Evolutionary conservation across 2,888 invertebrate genomes (phyloP).

Genomic region (Callimorpha dominula): DNA sequence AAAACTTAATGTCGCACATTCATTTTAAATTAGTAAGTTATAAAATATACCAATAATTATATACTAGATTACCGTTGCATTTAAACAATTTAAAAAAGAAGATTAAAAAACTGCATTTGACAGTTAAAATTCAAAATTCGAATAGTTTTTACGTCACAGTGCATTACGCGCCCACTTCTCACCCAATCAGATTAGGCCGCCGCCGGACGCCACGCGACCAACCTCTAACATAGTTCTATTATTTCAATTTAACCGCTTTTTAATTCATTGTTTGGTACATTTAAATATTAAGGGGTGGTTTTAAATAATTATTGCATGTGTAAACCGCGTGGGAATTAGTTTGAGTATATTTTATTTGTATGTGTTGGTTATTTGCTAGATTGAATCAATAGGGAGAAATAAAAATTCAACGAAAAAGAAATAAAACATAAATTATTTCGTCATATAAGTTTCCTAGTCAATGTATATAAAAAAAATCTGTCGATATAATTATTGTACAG

Average conservation of each 20-base stretch:
- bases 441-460: no score
- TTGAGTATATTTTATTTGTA: constrained; percentile 17
- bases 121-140: constrained; percentile 44
- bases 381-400: not conserved
- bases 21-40: no score
- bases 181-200: constrained; percentile 47
- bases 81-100: constrained; percentile 17
- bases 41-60: no score
- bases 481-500: no score
- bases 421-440: no score
- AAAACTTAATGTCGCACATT: no score
- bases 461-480: no score
- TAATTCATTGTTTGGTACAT: constrained; percentile 67
- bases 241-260: constrained; percentile 61
- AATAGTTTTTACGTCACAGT: constrained; percentile 43
- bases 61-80: constrained; percentile 7
- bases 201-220: constrained; percentile 36
- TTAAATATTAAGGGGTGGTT: constrained; percentile 55
- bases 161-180: constrained; percentile 34
- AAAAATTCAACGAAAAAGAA: no score
- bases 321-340: constrained; percentile 48
- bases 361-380: not conserved
- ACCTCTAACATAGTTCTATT: constrained; percentile 39
- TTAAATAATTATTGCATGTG: constrained; percentile 38
- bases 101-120: constrained; percentile 39